Evolutionary conservation across 2,888 invertebrate genomes (phyloP), one percentile per base, ranked within the genome.

Genomic region (Standfussiana lucernea): DNA sequence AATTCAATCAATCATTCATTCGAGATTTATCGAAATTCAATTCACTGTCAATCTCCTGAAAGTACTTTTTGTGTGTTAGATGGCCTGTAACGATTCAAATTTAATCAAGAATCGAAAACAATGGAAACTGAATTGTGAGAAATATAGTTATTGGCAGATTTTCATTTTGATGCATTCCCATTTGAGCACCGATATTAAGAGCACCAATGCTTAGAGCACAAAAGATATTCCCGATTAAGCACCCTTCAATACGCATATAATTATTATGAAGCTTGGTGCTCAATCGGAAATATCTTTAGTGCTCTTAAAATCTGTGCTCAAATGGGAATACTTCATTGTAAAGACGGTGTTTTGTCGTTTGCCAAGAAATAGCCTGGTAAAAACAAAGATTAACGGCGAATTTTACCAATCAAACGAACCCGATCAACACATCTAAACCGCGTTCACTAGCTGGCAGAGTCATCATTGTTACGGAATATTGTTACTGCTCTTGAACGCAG

Each of bases 1-100:
- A 80, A 81, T 69, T 67, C 76, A 83, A 83, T 88, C 78, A 75
- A 86, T 88, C 80, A 86, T 59, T 59, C 28, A 59, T 62, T 72
- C 35, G n/a, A 42, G 65, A 83, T 83, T 88, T 69, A 88, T 83
- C 75, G 74, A 80, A 80, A 86, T 88, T 79, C 73, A 77, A 79
- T 86, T 86, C 62, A 45, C 10, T 8, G 53, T 75, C 75, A 68
- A 77, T 77, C 65, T 56, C 45, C 65, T 69, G 47, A 83, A 69
- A 77, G 45, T 56, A 45, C 73, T 69, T 68, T 83, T 62, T 61
- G 53, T 45, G 32, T 62, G 59, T 45, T 78, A 69, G 82, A 83
- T 86, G 68, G 65, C 40, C 37, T 66, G 71, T 74, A 70, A 75
- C 61, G 62, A 61, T 65, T 59, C n/a, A 35, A 62, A 32, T 72